Conservation (phyloP, 1,140 invertebrate species). For the Stegodyphus dumicola region DNA sequence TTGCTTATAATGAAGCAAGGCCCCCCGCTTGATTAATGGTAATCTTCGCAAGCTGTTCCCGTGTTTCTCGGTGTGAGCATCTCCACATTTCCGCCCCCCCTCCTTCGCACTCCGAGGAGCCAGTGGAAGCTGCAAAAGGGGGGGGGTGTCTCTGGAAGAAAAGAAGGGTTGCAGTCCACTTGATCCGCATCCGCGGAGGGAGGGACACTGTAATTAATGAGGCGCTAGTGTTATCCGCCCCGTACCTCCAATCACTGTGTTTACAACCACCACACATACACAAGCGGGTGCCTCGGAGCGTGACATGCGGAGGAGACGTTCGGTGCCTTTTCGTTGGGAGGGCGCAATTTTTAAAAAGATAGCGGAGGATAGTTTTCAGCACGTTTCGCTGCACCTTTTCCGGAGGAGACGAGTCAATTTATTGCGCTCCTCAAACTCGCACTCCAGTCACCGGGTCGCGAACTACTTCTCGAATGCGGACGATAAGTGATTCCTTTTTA, state of each 20-base stretch:
- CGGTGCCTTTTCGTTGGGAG: conserved; percentile 29
- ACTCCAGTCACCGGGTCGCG: not conserved
- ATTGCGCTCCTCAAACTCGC: conserved; percentile 7
- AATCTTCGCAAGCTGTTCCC: conserved; percentile 59
- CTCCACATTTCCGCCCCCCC: not conserved
- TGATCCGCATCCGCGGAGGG: conserved; percentile 27
- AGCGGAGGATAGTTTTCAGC: conserved; percentile 26
- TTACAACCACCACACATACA: conserved; percentile 53
- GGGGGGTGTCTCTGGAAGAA: conserved; percentile 9
- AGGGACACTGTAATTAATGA: conserved; percentile 53
- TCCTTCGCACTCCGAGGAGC: not conserved
- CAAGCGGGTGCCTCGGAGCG: conserved; percentile 24
- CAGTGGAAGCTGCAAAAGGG: not conserved
- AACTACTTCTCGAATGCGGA: not conserved
- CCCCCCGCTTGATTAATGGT: conserved; percentile 59
- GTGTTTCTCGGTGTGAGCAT: conserved; percentile 45
- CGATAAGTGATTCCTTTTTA: too few species aligned
- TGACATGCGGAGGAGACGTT: conserved; percentile 20
- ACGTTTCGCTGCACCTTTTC: conserved; percentile 56
- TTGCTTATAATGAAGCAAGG: conserved; percentile 62
- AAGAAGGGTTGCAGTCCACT: conserved; percentile 46
- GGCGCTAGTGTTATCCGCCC: conserved; percentile 55
- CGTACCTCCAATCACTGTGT: conserved; percentile 61
- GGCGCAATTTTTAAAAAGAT: conserved; percentile 26
- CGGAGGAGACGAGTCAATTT: conserved; percentile 39